Conservation (phyloP, 2,888 invertebrate species). For the Chrysolina haemoptera region DNA sequence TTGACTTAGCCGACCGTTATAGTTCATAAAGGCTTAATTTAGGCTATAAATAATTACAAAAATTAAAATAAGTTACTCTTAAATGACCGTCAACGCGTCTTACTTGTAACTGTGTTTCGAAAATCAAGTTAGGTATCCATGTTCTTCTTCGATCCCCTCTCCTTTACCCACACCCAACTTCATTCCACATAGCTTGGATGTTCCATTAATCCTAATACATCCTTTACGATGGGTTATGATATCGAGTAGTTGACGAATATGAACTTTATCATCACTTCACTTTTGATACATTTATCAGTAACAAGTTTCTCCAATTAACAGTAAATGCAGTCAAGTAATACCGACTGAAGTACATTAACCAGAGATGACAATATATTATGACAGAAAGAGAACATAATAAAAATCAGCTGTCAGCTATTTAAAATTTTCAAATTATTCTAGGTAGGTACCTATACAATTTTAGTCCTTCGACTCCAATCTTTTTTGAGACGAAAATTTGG, state of each 20-base stretch:
- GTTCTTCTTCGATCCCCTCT: conserved; percentile 53
- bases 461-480: too few species aligned
- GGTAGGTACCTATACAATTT: too few species aligned
- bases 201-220: background rate
- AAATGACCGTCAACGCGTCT: conserved; percentile 52
- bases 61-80: conserved; percentile 50
- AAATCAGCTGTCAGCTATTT: conserved; percentile 17
- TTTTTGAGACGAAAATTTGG: too few species aligned
- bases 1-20: conserved; percentile 3
- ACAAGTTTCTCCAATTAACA: conserved; percentile 14
- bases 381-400: background rate
- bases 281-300: background rate
- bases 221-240: conserved; percentile 17
- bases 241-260: background rate
- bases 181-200: conserved; percentile 33
- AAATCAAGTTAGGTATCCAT: conserved; percentile 56
- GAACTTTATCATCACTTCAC: background rate
- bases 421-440: too few species aligned
- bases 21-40: conserved; percentile 24
- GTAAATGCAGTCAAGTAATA: conserved; percentile 1
- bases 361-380: background rate
- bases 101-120: conserved; percentile 54
- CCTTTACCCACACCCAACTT: conserved; percentile 34
- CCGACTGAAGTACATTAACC: background rate
- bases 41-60: conserved; percentile 46